phyloP scores from a whole-genome alignment of 2,888 invertebrate genomes.

The Drosophila tripunctata region DNA sequence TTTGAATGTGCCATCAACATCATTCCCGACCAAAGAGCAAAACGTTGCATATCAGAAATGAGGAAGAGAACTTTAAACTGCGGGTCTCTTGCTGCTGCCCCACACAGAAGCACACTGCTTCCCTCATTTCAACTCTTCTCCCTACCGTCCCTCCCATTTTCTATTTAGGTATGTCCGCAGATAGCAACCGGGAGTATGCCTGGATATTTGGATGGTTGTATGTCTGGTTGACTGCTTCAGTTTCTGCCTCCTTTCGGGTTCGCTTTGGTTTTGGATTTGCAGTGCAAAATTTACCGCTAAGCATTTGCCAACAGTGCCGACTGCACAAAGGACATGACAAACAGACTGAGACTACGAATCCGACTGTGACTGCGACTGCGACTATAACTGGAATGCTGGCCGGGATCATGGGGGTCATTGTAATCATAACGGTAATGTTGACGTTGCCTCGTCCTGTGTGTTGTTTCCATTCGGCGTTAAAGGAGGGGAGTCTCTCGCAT shows the following conservation, averaged over 20 bases:
- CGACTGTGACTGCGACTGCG: background rate
- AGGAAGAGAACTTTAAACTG: constrained; percentile 41
- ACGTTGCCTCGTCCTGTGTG: constrained; percentile 28
- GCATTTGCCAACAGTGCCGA: constrained; percentile 47
- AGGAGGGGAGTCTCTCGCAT: constrained; percentile 13
- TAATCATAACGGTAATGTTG: constrained; percentile 69
- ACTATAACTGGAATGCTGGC: constrained; percentile 28
- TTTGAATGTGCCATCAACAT: constrained; percentile 54
- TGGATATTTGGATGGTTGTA: constrained; percentile 8
- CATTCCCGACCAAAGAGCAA: constrained; percentile 27
- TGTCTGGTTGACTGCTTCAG: constrained; percentile 12
- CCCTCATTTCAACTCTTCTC: background rate
- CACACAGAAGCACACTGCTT: constrained; percentile 6
- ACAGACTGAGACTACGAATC: constrained; percentile 29
- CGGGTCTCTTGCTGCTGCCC: constrained; percentile 35
- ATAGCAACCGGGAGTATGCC: constrained; percentile 21
- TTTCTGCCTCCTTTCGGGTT: constrained; percentile 2
- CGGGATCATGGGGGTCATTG: constrained; percentile 72
- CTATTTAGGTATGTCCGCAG: background rate
- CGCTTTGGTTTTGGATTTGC: constrained; percentile 41
- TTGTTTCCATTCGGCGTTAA: background rate
- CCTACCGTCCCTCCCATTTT: background rate
- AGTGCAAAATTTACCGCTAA: constrained; percentile 61
- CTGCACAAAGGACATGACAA: constrained; percentile 53
- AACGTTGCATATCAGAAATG: constrained; percentile 53